Base-by-base conservation (phyloP, 2,797 vertebrate genomes). In the Tamandua tetradactyla region DNA sequence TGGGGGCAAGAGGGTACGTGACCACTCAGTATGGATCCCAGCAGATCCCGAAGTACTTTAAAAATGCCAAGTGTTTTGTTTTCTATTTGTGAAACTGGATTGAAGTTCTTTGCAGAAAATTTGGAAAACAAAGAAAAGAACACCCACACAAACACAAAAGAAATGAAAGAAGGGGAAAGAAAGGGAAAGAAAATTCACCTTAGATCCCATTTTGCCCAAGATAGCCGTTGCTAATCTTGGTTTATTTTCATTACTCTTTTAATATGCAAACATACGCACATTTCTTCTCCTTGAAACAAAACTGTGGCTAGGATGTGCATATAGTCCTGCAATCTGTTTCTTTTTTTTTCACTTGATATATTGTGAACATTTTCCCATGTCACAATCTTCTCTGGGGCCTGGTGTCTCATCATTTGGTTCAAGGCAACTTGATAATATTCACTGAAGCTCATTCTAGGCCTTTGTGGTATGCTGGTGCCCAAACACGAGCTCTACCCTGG, bases 201-300 rank as follows among this genome's bases (percentile, higher is more conserved):
- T 61, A 49, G 49, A 61, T n/a, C 18, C 17, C 15, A 4, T 68
- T n/a, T 68, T 23, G 14, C 7, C 32, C 44, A 76, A 72, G 32
- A n/a, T 3, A 64, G 20, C 37, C 27, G 15, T 44, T 85, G 72
- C 20, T 49, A 69, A 35, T 35, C 30, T 57, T 68, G 32, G 13
- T 64, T 85, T 85, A n/a, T 81, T 92, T 72, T 62, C 40, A 37
- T 78, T 80, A 71, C 35, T 72, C 42, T 66, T 79, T 92, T 78
- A 84, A 61, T 55, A 68, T 0, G 13, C 5, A 81, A 49, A 5
- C 8, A 49, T 62, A 55, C 2, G 40, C 42, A 42, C 5, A 49
- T 57, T 62, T 90, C 20, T 87, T 79, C 40, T 44, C 27, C 9
- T 88, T 93, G 20, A 83, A 76, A 87, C 52, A 94, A 78, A 92